Base-by-base conservation (phyloP, 2,888 invertebrate genomes). In the Meandrusa payeni region DNA sequence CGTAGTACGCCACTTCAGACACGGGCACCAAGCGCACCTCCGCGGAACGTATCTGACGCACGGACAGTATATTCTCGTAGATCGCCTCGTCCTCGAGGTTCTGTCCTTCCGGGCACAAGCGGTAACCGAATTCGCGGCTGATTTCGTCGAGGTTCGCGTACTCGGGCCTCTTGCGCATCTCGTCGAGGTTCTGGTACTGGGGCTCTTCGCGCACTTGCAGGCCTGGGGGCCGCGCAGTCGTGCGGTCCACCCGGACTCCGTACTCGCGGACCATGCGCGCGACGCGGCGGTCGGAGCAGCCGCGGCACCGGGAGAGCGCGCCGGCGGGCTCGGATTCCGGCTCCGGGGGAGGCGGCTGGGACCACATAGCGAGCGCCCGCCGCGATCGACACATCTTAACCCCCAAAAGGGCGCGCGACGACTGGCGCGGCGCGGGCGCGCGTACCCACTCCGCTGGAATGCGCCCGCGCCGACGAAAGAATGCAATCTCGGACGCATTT, bases 401-500 rank as follows among this genome's bases (percentile, higher is more conserved):
- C 86, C 87, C 87, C 81, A 86, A 83, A 85, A 86, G 85, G 86
- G 85, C 85, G 85, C 85, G 79, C 81, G 79, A 68, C 81, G 81
- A 86, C 86, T 86, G 85, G 75, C 80, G 79, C 76, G 72, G 74
- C 15, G 36, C 55, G 57, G 55, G 67, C 78, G 80, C 75, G 77
- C 85, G 77, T 78, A 58, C 80, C 71, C 79, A 82, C 77, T 79
- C 82, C 63, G 76, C 27, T 70, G 88, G 89, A 88, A 88, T 88
- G 88, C 75, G 85, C 88, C 86, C 85, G 86, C 79, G 73, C 82
- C 74, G 83, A 86, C 87, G 85, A 87, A 88, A 88, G 88, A 88
- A 87, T 88, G 88, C 85, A 86, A 87, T 87, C 87, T 86, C 87
- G 86, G 87, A 80, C 86, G 87, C 86, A 81, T 86, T 87, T 87